Base-by-base conservation (phyloP, 2,888 invertebrate genomes). In the Mactromeris polynyma region DNA sequence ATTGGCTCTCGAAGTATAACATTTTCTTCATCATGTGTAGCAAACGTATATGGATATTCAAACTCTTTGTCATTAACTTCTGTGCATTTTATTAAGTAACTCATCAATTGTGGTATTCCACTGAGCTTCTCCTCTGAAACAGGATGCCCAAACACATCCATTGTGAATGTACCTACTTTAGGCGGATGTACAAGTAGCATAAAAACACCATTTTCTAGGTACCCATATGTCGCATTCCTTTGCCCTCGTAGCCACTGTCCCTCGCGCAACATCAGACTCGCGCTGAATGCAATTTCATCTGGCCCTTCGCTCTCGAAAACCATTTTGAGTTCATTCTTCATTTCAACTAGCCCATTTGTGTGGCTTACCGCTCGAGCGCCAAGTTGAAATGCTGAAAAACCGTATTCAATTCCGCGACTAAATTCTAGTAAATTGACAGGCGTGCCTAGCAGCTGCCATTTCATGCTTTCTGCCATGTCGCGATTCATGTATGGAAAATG, bases 401-500 rank as follows among this genome's bases (percentile, higher is more conserved):
- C 78, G 17, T 88, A 80, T 85, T 90, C 84, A 14, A 90, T 58
- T 26, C 64, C 80, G 36, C 83, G 90, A 81, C 86, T 93, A 51
- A 92, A 93, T 11, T 89, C 83, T 14, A 89, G 89, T 40, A 92
- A 54, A 3, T 86, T 86, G 3, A 93, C 64, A 1, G 94, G 93
- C 26, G 89, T 86, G 36, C 91, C 88, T 0, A 94, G 90, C 1
- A 95, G 89, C 82, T 95, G 95, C 89, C 92, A 92, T 51, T 88
- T 81, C 82, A 85, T 81, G 89, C 94, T 94, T 51, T 86, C 83
- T 31, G 64, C 77, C 84, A 92, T 88, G 38, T 93, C 87, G 14
- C 83, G 73, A 46, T 93, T 86, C 86, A 91, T 89, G 33, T 91
- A 93, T 19, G 94, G 94, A 85, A 94, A 94, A 83, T 94, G 94